Evolutionary conservation across 2,888 invertebrate genomes (phyloP).

Genomic region (Eurois occulta): DNA sequence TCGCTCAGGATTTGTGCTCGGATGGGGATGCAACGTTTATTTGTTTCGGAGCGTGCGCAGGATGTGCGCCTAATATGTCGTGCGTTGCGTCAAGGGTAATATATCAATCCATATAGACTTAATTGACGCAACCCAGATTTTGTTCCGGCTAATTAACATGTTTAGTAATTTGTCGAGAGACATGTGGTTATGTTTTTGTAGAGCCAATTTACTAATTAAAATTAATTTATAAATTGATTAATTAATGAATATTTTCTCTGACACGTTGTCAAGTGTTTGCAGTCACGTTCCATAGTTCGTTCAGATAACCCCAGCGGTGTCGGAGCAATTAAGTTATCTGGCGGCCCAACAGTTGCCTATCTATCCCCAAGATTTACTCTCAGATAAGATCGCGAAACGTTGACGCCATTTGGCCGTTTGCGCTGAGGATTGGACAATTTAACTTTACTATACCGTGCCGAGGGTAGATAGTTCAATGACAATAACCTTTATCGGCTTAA

Average conservation of each 20-base stretch:
- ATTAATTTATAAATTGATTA: no score
- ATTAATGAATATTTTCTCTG: slow-evolving; percentile 44
- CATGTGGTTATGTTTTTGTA: slow-evolving; percentile 64
- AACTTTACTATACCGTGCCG: slow-evolving; percentile 80
- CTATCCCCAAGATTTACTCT: slow-evolving; percentile 83
- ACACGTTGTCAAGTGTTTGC: slow-evolving; percentile 51
- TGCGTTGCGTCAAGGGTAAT: slow-evolving; percentile 80
- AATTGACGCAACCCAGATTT: slow-evolving; percentile 80
- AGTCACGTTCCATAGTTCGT: slow-evolving; percentile 75
- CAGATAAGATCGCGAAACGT: slow-evolving; percentile 86
- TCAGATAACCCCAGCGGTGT: slow-evolving; percentile 78
- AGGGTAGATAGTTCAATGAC: slow-evolving; percentile 84
- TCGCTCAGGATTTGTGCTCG: slow-evolving; percentile 82
- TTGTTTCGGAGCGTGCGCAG: slow-evolving; percentile 84
- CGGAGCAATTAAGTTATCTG: slow-evolving; percentile 86
- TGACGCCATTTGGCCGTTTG: slow-evolving; percentile 87
- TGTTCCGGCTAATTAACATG: slow-evolving; percentile 73
- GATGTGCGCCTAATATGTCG: slow-evolving; percentile 83
- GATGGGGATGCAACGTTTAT: slow-evolving; percentile 85
- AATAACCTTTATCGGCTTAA: slow-evolving; percentile 84
- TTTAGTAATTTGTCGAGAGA: slow-evolving; percentile 76
- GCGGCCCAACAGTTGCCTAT: slow-evolving; percentile 78
- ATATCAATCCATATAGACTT: slow-evolving; percentile 82
- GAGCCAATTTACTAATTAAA: slow-evolving; percentile 52
- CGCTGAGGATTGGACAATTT: slow-evolving; percentile 86